Percentiles rank a stretch among this genome's conserved stretches.
Evolutionary conservation across 2,113 vertebrate genomes (phyloP).

Genomic region (Sebastes fasciatus): DNA sequence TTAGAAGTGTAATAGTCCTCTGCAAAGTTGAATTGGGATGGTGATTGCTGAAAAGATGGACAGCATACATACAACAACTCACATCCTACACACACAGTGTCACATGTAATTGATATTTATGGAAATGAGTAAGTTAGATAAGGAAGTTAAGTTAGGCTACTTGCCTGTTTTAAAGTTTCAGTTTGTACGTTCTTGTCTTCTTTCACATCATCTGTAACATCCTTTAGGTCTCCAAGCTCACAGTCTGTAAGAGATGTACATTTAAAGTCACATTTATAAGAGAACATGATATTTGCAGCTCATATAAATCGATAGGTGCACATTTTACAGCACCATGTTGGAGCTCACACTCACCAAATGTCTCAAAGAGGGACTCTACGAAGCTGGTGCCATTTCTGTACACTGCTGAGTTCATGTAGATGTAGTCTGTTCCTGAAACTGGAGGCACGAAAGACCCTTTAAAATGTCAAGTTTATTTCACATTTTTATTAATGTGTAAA

Average conservation of each 20-base stretch:
- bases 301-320: background rate
- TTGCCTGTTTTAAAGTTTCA: slow-evolving; percentile 76
- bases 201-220: slow-evolving; percentile 88
- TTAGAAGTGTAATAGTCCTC: background rate
- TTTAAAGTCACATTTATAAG: background rate
- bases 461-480: background rate
- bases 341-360: slow-evolving; percentile 87
- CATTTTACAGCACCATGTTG: background rate
- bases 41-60: background rate
- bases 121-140: background rate
- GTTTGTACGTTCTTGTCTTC: slow-evolving; percentile 76
- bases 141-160: background rate
- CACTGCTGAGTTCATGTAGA: slow-evolving; percentile 93
- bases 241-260: slow-evolving; percentile 84
- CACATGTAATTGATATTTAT: background rate
- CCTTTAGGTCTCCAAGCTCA: slow-evolving; percentile 90
- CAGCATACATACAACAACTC: background rate
- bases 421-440: slow-evolving; percentile 90
- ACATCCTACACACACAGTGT: background rate
- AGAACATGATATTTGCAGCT: background rate
- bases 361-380: slow-evolving; percentile 97
- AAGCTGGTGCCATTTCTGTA: slow-evolving; percentile 97
- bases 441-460: slow-evolving; percentile 19
- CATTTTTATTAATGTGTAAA: background rate
- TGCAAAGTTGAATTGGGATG: slow-evolving; percentile 4